phyloP scores from a whole-genome alignment of 2,113 vertebrate species.

The Camelus dromedarius region DNA sequence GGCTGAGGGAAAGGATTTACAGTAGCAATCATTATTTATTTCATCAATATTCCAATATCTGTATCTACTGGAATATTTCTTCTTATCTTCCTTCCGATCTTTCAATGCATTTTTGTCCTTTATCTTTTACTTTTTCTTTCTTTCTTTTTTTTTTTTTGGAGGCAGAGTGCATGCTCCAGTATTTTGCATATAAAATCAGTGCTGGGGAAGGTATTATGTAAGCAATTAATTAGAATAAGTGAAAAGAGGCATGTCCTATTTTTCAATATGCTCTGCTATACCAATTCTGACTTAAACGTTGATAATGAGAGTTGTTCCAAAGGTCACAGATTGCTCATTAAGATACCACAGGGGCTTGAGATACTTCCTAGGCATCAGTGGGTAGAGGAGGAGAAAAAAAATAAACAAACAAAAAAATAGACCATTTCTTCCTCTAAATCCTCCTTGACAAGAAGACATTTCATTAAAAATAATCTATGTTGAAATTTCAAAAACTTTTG shows the following conservation, averaged over 20 bases:
- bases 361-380: neutral
- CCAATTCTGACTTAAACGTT: slow-evolving; percentile 35
- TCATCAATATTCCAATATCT: neutral
- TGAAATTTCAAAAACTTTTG: slow-evolving; percentile 58
- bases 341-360: neutral
- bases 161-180: neutral
- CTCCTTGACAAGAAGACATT: neutral
- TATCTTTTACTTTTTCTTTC: neutral
- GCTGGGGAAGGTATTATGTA: neutral
- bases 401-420: neutral
- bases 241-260: neutral
- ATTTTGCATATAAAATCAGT: neutral
- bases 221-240: slow-evolving; percentile 31
- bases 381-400: neutral
- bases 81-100: neutral
- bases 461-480: slow-evolving; percentile 34
- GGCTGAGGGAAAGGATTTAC: neutral
- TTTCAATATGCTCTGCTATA: neutral
- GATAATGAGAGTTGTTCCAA: neutral
- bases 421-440: neutral
- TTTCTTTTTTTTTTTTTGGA: neutral
- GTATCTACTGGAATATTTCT: neutral
- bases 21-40: neutral
- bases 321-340: neutral
- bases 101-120: neutral